These are phyloP conservation scores for Phaedon cochleariae DNA, from an alignment of 2,888 invertebrate genomes.

Conservation along the genomic window DNA sequence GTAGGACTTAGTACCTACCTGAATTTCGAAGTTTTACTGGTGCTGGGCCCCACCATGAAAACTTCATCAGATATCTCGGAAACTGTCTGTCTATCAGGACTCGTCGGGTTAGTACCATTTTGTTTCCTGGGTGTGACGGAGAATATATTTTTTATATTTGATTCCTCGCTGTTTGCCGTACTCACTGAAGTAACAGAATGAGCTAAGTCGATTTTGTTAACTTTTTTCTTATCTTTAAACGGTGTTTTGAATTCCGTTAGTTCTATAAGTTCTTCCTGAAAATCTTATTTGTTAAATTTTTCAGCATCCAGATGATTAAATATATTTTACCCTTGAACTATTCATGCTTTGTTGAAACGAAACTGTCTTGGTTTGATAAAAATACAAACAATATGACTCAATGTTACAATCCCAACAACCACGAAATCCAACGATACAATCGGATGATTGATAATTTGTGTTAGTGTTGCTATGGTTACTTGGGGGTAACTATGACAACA, in stretches of 20 bases:
- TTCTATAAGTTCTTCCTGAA: conserved; percentile 47
- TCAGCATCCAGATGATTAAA: too few relatives aligned
- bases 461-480: conserved; percentile 2
- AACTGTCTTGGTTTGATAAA: not conserved
- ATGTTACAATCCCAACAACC: too few relatives aligned
- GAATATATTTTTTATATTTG: conserved; percentile 36
- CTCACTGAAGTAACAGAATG: conserved; percentile 19
- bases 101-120: conserved; percentile 25
- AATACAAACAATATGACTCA: too few relatives aligned
- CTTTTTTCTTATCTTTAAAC: conserved; percentile 28
- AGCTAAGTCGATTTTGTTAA: conserved; percentile 31
- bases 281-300: not conserved
- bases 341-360: conserved; percentile 1
- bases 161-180: conserved; percentile 23
- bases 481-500: conserved; percentile 1
- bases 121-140: conserved; percentile 37
- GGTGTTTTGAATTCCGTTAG: conserved; percentile 42
- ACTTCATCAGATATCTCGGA: conserved; percentile 48
- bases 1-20: too few relatives aligned
- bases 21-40: not conserved
- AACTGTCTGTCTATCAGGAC: conserved; percentile 33
- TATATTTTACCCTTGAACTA: conserved; percentile 7
- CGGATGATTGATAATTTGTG: not conserved
- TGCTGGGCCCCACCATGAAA: conserved; percentile 26
- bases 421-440: too few relatives aligned